These are phyloP conservation scores for Lutraria rhynchaena DNA, from an alignment of 1,140 invertebrate species.

Conservation along the genomic window DNA sequence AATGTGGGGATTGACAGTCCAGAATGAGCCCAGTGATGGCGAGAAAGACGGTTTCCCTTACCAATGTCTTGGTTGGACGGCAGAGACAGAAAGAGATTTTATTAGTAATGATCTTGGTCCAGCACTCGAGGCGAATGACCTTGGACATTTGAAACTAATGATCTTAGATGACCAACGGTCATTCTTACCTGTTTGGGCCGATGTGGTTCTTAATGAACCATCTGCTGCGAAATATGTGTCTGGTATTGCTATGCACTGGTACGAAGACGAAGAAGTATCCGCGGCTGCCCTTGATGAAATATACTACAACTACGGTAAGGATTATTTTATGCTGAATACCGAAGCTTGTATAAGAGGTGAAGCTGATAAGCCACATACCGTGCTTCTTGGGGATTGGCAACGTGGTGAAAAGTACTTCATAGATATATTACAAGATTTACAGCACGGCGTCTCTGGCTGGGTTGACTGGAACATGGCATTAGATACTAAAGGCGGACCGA, in stretches of 20 bases:
- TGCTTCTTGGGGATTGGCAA: slow-evolving; percentile 89
- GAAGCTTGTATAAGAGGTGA: slow-evolving; percentile 87
- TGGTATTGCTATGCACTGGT: slow-evolving; percentile 93
- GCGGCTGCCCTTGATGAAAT: slow-evolving; percentile 84
- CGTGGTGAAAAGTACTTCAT: slow-evolving; percentile 87
- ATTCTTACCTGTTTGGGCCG: slow-evolving; percentile 86
- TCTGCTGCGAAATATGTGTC: slow-evolving; percentile 87
- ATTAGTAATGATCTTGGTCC: slow-evolving; percentile 87
- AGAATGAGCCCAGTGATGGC: slow-evolving; percentile 85
- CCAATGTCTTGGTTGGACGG: slow-evolving; percentile 89
- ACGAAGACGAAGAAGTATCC: slow-evolving; percentile 85
- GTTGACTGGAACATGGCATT: slow-evolving; percentile 95
- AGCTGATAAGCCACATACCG: slow-evolving; percentile 74
- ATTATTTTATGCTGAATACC: slow-evolving; percentile 88
- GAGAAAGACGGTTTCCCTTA: slow-evolving; percentile 84
- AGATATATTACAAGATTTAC: slow-evolving; percentile 90
- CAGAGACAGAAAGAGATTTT: slow-evolving; percentile 85
- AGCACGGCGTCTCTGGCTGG: slow-evolving; percentile 88
- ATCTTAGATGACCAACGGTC: slow-evolving; percentile 89
- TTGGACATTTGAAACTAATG: slow-evolving; percentile 85
- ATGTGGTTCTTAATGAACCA: slow-evolving; percentile 83
- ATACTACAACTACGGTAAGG: slow-evolving; percentile 86
- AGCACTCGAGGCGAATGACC: slow-evolving; percentile 84
- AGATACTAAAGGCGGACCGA: slow-evolving; percentile 90
- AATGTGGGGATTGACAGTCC: slow-evolving; percentile 86